Evolutionary conservation across 2,797 vertebrate genomes (phyloP).

Genomic region (Hemitrygon akajei): DNA sequence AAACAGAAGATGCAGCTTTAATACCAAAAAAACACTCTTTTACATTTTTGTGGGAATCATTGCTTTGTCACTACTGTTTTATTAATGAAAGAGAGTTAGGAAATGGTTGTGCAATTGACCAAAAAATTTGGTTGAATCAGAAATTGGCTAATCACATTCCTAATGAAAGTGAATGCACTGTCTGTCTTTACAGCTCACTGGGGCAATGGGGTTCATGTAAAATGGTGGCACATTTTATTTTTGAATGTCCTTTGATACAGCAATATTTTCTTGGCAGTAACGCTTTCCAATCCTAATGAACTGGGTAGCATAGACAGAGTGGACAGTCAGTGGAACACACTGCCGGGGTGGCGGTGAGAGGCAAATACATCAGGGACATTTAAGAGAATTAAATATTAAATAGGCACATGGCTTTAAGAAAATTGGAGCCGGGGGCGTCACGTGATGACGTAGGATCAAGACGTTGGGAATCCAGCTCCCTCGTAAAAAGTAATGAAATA

Average conservation of each 20-base stretch:
- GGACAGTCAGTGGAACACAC: no score
- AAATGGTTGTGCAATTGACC: not conserved
- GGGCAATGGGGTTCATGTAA: not conserved
- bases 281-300: not conserved
- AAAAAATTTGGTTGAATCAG: not conserved
- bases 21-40: not conserved
- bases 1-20: not conserved
- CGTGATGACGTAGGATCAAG: no score
- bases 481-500: no score
- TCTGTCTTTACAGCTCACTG: not conserved
- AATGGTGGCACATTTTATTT: not conserved
- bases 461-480: no score
- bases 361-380: no score
- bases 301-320: no score
- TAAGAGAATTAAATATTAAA: no score
- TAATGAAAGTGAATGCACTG: not conserved
- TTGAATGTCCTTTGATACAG: not conserved
- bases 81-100: not conserved
- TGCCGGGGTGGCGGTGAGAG: no score
- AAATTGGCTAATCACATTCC: not conserved
- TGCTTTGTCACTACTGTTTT: not conserved
- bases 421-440: no score
- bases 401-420: no score
- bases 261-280: not conserved
- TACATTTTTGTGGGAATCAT: not conserved